Evolutionary conservation across 2,888 invertebrate genomes (phyloP).

Genomic region (Alviniconcha strummeri): DNA sequence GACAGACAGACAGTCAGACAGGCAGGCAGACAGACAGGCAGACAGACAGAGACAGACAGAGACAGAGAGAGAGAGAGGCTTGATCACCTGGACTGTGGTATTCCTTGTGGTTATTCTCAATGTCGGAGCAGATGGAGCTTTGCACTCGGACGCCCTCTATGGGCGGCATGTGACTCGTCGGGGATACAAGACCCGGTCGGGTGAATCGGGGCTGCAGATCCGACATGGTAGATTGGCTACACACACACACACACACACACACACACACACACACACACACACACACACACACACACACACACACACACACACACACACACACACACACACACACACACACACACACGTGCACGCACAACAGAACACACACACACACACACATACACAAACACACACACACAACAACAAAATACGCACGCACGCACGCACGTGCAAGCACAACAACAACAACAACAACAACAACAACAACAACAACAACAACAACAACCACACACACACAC

Average conservation of each 20-base stretch:
- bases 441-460: too few relatives aligned
- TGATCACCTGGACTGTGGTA: slow-evolving; percentile 18
- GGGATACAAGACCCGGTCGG: slow-evolving; percentile 14
- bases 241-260: not conserved
- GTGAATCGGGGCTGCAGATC: slow-evolving; percentile 26
- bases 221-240: slow-evolving; percentile 30
- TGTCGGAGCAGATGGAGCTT: slow-evolving; percentile 29
- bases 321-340: not conserved
- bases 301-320: slow-evolving; percentile 8
- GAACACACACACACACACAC: not conserved
- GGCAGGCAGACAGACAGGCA: too few relatives aligned
- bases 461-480: too few relatives aligned
- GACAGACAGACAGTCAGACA: not conserved
- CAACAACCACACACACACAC: not conserved
- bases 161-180: slow-evolving; percentile 20
- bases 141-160: slow-evolving; percentile 22
- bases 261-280: not conserved
- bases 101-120: slow-evolving; percentile 28
- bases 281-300: not conserved
- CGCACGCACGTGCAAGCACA: too few relatives aligned
- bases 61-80: not conserved
- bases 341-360: not conserved
- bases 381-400: slow-evolving; percentile 13
- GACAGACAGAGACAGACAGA: not conserved
- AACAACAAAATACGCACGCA: not conserved